Conservation (phyloP, 2,888 invertebrate species). For the Globia sparganii region DNA sequence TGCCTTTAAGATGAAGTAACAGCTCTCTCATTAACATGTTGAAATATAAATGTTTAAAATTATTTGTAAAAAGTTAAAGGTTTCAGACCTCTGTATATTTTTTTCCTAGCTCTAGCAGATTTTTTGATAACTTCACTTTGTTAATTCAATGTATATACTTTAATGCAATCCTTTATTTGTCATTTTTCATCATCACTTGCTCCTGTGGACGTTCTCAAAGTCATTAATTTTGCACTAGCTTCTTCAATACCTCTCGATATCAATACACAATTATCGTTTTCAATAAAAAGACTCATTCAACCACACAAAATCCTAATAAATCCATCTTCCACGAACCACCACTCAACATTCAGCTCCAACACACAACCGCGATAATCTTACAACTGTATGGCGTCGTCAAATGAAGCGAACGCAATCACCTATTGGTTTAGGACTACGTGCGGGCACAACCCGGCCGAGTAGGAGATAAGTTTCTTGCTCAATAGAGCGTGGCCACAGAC, state of each 20-base stretch:
- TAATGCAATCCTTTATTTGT: not conserved
- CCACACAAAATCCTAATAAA: conserved; percentile 33
- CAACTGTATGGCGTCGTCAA: conserved; percentile 66
- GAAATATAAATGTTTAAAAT: not conserved
- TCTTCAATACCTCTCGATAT: not conserved
- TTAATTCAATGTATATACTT: too few species aligned
- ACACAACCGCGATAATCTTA: conserved; percentile 57
- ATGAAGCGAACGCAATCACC: conserved; percentile 71
- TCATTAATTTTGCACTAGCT: not conserved
- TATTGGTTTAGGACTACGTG: conserved; percentile 74
- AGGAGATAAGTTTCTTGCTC: conserved; percentile 61
- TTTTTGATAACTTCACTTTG: not conserved
- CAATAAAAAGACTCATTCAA: not conserved
- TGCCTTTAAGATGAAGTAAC: conserved; percentile 24
- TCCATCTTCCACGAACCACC: conserved; percentile 13
- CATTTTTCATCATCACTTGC: not conserved
- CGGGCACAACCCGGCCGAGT: conserved; percentile 60
- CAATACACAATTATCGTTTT: conserved; percentile 1
- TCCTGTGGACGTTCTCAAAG: too few species aligned
- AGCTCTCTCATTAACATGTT: conserved; percentile 39
- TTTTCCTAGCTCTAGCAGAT: too few species aligned
- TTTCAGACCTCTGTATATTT: not conserved
- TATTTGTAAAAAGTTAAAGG: not conserved
- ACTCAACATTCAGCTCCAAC: conserved; percentile 42
- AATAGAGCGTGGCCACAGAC: conserved; percentile 58